Evolutionary conservation across 2,888 invertebrate species (phyloP).

Genomic region (Oscheius onirici): DNA sequence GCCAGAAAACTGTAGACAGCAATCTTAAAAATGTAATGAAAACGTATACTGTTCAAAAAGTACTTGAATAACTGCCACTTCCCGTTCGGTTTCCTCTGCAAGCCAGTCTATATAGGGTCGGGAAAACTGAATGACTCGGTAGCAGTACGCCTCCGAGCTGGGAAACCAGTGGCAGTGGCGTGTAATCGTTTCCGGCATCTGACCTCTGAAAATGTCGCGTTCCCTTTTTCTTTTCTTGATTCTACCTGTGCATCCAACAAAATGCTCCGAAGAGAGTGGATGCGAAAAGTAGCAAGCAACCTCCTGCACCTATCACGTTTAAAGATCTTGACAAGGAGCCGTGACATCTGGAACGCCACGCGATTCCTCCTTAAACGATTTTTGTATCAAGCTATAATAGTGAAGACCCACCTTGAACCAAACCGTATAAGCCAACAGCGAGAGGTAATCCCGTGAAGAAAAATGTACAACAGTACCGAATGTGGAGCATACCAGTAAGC

Average conservation of each 20-base stretch:
- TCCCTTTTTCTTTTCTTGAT: neutral
- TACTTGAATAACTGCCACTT: conserved; percentile 55
- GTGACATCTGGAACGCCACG: conserved; percentile 48
- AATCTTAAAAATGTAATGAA: conserved; percentile 36
- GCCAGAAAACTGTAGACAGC: conserved; percentile 43
- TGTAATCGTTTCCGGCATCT: conserved; percentile 45
- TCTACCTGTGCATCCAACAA: conserved; percentile 42
- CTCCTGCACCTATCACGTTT: conserved; percentile 51
- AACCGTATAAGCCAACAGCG: conserved; percentile 43
- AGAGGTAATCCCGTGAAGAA: conserved; percentile 53
- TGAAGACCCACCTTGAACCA: conserved; percentile 41
- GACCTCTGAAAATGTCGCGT: conserved; percentile 32
- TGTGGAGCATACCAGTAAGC: conserved; percentile 42
- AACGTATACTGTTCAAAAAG: neutral
- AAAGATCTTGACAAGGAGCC: conserved; percentile 43
- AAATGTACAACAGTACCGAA: conserved; percentile 54
- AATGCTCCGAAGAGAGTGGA: conserved; percentile 47
- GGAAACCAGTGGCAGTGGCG: conserved; percentile 54
- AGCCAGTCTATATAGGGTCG: conserved; percentile 59
- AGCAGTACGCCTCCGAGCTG: conserved; percentile 45
- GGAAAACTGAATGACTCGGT: conserved; percentile 53
- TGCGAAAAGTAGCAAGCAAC: conserved; percentile 44
- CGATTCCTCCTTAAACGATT: conserved; percentile 33
- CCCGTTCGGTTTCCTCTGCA: conserved; percentile 50
- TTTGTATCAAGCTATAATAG: neutral